A percentile compares a stretch with the other conserved stretches of the same genome.
Evolutionary conservation across 2,797 vertebrate genomes (phyloP).

Genomic region (Neoniphon sammara): DNA sequence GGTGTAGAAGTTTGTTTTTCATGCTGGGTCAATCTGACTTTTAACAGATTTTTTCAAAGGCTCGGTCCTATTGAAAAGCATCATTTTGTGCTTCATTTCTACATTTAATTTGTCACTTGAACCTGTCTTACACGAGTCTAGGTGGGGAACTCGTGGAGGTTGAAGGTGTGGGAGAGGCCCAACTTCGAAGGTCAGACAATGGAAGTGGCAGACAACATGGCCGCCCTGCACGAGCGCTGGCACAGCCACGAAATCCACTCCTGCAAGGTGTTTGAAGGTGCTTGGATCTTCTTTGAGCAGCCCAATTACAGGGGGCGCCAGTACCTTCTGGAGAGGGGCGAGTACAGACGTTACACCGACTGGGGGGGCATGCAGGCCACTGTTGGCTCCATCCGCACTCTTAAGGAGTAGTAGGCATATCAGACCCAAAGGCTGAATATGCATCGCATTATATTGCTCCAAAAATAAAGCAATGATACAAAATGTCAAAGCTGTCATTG

Average conservation of each 20-base stretch:
- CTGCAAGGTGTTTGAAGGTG: constrained; percentile 85
- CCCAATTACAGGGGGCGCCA: constrained; percentile 85
- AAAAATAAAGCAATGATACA: constrained; percentile 31
- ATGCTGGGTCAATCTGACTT: too few relatives aligned
- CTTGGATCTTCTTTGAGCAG: constrained; percentile 84
- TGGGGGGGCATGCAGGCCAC: constrained; percentile 82
- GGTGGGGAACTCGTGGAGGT: constrained; percentile 72
- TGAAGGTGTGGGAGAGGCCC: constrained; percentile 84
- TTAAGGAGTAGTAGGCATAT: constrained; percentile 63
- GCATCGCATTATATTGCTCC: background rate
- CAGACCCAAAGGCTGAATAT: background rate
- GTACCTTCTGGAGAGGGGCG: constrained; percentile 86
- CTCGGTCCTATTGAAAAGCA: background rate
- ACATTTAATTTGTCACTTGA: background rate
- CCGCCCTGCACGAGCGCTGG: constrained; percentile 77
- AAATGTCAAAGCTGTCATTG: background rate
- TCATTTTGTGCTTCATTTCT: background rate
- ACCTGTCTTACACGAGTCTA: constrained; percentile 1
- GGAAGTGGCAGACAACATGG: constrained; percentile 82
- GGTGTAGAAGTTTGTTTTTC: background rate
- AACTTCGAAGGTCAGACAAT: constrained; percentile 84
- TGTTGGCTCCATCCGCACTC: constrained; percentile 83
- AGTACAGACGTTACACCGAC: constrained; percentile 81
- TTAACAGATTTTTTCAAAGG: background rate
- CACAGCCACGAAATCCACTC: constrained; percentile 77